Conservation (phyloP, 1,140 invertebrate species). For the Lethrus apterus region DNA sequence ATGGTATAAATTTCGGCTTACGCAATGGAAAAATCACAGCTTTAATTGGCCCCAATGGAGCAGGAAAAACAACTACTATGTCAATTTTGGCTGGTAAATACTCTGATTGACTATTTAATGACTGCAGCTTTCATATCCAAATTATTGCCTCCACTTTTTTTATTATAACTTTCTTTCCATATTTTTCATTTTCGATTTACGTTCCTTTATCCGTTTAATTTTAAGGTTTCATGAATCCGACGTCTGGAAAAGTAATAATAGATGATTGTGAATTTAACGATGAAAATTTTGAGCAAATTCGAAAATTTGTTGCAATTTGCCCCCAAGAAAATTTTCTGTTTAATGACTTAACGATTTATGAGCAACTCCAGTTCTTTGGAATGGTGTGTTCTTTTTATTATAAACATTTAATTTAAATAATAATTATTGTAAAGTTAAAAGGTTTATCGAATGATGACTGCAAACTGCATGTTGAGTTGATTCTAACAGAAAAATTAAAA, state of each 20-base stretch:
- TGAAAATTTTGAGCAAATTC: constrained; percentile 27
- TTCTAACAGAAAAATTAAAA: constrained; percentile 44
- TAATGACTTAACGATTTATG: constrained; percentile 63
- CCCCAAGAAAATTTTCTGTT: constrained; percentile 80
- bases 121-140: too few relatives aligned
- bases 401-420: not conserved
- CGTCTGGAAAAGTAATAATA: constrained; percentile 59
- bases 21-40: constrained; percentile 59
- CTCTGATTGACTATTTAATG: too few relatives aligned
- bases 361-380: constrained; percentile 69
- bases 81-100: constrained; percentile 65
- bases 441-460: constrained; percentile 39
- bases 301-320: constrained; percentile 61
- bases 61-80: constrained; percentile 50
- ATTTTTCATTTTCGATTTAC: not conserved
- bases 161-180: too few relatives aligned
- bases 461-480: constrained; percentile 41
- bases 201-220: constrained; percentile 1
- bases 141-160: too few relatives aligned
- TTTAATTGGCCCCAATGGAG: constrained; percentile 65
- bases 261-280: constrained; percentile 44
- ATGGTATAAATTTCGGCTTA: constrained; percentile 63
- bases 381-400: constrained; percentile 44
- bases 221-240: constrained; percentile 54
- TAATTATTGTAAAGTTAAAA: constrained; percentile 46